Percentiles rank a stretch among this genome's conserved stretches.
These are phyloP conservation scores for Peromyscus californicus DNA, from an alignment of 2,113 vertebrate species.

Conservation along the genomic window DNA sequence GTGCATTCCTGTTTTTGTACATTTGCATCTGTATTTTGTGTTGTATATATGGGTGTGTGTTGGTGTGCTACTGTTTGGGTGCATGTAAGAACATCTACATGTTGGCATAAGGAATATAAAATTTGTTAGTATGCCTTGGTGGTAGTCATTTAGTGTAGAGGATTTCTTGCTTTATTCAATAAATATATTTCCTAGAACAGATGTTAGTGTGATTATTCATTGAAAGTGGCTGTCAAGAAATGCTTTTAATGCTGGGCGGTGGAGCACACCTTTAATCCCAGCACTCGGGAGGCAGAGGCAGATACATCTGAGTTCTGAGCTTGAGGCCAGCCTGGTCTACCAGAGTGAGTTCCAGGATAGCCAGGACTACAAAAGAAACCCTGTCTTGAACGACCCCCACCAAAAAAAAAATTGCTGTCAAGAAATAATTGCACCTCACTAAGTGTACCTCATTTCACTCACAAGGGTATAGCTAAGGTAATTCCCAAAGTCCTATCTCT, in stretches of 20 bases:
- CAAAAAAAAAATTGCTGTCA: not conserved
- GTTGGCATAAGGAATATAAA: not conserved
- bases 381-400: no score
- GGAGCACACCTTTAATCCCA: no score
- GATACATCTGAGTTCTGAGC: no score
- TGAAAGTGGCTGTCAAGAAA: conserved; percentile 44
- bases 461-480: not conserved
- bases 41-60: not conserved
- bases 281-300: no score
- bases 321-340: no score
- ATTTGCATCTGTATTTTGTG: not conserved
- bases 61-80: not conserved
- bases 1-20: not conserved
- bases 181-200: conserved; percentile 61
- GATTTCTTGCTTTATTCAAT: conserved; percentile 46
- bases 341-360: no score
- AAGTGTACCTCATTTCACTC: not conserved
- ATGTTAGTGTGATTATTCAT: conserved; percentile 57
- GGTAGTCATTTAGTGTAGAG: not conserved
- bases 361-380: no score
- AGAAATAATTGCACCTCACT: conserved; percentile 57
- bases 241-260: not conserved
- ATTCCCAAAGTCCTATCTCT: not conserved
- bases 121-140: conserved; percentile 13
- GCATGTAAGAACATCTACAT: not conserved